A percentile compares a stretch with the other conserved stretches of the same genome.
Conservation (phyloP, 2,888 invertebrate genomes). For the Hemaris fuciformis region DNA sequence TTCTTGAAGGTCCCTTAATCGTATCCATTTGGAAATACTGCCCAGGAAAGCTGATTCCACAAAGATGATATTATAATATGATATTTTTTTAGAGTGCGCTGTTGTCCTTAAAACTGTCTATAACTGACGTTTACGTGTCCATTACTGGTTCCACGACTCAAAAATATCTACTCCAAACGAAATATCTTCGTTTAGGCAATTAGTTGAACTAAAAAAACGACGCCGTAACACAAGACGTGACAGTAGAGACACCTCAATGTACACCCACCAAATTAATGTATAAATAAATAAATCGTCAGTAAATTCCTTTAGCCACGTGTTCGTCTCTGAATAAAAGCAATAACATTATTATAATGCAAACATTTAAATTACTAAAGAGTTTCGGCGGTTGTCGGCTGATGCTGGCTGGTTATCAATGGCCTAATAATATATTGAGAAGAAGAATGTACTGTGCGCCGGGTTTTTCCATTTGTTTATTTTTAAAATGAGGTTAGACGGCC, state of each 20-base stretch:
- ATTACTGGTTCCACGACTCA: too few relatives aligned
- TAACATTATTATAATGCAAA: slow-evolving; percentile 34
- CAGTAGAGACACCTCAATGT: neutral
- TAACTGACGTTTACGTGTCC: too few relatives aligned
- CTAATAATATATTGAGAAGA: slow-evolving; percentile 16
- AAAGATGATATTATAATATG: too few relatives aligned
- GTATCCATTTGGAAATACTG: too few relatives aligned
- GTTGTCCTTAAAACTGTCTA: too few relatives aligned
- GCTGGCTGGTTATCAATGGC: slow-evolving; percentile 23
- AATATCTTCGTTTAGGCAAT: too few relatives aligned
- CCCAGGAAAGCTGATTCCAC: too few relatives aligned
- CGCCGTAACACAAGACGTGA: neutral
- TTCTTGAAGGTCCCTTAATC: too few relatives aligned
- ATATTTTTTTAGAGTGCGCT: too few relatives aligned
- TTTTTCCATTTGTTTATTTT: slow-evolving; percentile 1
- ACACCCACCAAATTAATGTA: neutral
- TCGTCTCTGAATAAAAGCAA: slow-evolving; percentile 32
- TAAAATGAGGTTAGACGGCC: neutral
- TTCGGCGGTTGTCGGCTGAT: slow-evolving; percentile 7
- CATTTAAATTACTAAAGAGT: slow-evolving; percentile 40
- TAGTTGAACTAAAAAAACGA: neutral
- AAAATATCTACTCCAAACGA: too few relatives aligned
- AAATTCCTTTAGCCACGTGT: slow-evolving; percentile 25
- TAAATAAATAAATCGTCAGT: neutral
- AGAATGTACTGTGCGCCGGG: slow-evolving; percentile 21